These are phyloP conservation scores for Polyergus mexicanus DNA, from an alignment of 1,140 invertebrate species.

Conservation along the genomic window DNA sequence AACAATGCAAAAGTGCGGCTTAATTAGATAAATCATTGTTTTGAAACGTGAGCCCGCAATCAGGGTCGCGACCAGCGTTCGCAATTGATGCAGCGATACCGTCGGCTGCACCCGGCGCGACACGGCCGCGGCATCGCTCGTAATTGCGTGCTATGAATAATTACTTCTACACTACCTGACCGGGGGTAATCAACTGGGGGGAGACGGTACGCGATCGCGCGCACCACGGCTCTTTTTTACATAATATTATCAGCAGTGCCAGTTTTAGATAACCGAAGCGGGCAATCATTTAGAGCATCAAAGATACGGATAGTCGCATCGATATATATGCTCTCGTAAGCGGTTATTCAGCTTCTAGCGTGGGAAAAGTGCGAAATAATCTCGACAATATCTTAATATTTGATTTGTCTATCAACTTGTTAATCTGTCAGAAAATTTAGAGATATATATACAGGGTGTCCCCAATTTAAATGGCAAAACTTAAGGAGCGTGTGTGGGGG, in stretches of 20 bases:
- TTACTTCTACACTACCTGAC: conserved; percentile 75
- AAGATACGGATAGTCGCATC: neutral
- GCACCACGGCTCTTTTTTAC: conserved; percentile 38
- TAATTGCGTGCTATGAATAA: conserved; percentile 85
- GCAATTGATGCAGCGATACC: conserved; percentile 82
- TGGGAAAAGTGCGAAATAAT: neutral
- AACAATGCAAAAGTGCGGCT: conserved; percentile 81
- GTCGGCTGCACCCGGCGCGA: conserved; percentile 67
- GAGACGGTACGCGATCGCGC: conserved; percentile 40
- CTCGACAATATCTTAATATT: no score
- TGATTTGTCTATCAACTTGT: no score
- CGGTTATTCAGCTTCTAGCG: no score
- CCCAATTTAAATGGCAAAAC: no score
- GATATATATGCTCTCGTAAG: neutral
- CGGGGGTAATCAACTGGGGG: conserved; percentile 73
- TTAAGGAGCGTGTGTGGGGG: no score
- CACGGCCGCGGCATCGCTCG: conserved; percentile 72
- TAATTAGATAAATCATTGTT: conserved; percentile 85
- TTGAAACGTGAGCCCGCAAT: conserved; percentile 82
- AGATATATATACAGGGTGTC: neutral
- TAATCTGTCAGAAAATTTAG: neutral
- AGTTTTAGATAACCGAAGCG: neutral
- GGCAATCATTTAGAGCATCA: neutral
- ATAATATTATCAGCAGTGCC: conserved; percentile 49
- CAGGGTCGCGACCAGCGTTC: conserved; percentile 75